Conservation (phyloP, 2,797 vertebrate genomes). For the Argentina silus region DNA sequence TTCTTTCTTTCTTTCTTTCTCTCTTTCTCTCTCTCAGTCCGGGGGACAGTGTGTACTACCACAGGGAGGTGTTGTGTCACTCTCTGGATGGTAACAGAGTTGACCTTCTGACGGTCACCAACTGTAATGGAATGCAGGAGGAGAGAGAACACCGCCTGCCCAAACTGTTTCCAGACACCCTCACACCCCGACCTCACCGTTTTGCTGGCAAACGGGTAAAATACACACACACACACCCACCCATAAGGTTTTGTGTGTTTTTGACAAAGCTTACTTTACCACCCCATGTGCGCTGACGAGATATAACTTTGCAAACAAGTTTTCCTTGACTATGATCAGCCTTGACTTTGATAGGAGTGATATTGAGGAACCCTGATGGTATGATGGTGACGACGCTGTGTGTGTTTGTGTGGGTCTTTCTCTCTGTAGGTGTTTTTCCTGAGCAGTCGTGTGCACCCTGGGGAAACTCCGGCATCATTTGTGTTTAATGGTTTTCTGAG, state of each 20-base stretch:
- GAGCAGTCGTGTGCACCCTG: constrained; percentile 95
- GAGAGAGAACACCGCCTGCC: constrained; percentile 89
- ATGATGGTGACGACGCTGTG: background rate
- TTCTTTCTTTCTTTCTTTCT: background rate
- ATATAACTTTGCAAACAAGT: no score
- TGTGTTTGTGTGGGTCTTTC: constrained; percentile 9
- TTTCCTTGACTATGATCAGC: no score
- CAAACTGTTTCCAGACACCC: constrained; percentile 88
- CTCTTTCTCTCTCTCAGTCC: constrained; percentile 65
- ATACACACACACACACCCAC: background rate
- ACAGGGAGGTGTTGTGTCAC: constrained; percentile 92
- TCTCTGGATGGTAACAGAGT: constrained; percentile 92
- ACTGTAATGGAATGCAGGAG: constrained; percentile 89
- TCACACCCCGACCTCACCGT: constrained; percentile 83
- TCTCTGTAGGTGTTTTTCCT: constrained; percentile 91
- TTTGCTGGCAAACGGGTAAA: constrained; percentile 89
- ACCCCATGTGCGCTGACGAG: no score
- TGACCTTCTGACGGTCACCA: constrained; percentile 93
- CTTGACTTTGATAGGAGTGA: background rate
- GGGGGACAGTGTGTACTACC: constrained; percentile 87
- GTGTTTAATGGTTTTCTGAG: constrained; percentile 97
- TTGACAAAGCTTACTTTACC: no score
- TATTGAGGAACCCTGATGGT: background rate
- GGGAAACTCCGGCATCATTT: constrained; percentile 95
- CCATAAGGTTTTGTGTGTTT: background rate